These are phyloP conservation scores for Pholis gunnellus DNA, from an alignment of 2,113 vertebrate genomes.

Conservation along the genomic window DNA sequence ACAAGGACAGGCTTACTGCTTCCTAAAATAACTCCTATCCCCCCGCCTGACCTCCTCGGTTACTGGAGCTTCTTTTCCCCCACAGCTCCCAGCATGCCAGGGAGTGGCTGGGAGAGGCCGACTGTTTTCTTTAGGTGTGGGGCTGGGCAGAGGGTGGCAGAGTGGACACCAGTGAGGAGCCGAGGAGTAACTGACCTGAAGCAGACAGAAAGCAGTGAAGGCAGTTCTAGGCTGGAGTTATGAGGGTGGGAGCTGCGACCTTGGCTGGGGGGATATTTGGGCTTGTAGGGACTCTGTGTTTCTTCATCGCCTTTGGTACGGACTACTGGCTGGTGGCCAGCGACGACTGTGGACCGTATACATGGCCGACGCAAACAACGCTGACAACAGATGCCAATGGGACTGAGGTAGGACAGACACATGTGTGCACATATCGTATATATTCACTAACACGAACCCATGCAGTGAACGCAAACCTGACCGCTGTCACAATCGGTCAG, in stretches of 20 bases:
- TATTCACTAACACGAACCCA: constrained; percentile 10
- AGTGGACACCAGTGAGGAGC: constrained; percentile 33
- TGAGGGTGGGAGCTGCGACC: constrained; percentile 86
- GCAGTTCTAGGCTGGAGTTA: constrained; percentile 64
- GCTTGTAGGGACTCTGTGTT: constrained; percentile 84
- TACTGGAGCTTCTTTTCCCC: constrained; percentile 41
- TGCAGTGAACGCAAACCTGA: not conserved
- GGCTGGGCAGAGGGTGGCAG: constrained; percentile 19
- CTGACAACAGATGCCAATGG: constrained; percentile 54
- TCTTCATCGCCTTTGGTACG: constrained; percentile 87
- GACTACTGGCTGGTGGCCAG: constrained; percentile 92
- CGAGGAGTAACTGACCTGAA: constrained; percentile 18
- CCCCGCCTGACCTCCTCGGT: constrained; percentile 45
- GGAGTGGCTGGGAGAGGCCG: constrained; percentile 62
- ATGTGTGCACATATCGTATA: not conserved
- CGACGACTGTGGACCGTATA: constrained; percentile 81
- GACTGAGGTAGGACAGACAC: constrained; percentile 69
- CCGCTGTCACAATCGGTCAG: not conserved
- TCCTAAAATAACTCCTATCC: constrained; percentile 86
- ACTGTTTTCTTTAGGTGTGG: constrained; percentile 34
- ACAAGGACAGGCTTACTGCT: constrained; percentile 68
- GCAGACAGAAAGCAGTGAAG: constrained; percentile 4
- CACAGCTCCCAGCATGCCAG: constrained; percentile 43
- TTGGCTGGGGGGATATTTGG: constrained; percentile 86
- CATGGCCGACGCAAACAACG: constrained; percentile 35